Evolutionary conservation across 2,797 vertebrate genomes (phyloP), one percentile per base, ranked within the genome.

Genomic region (Sylvilagus floridanus): DNA sequence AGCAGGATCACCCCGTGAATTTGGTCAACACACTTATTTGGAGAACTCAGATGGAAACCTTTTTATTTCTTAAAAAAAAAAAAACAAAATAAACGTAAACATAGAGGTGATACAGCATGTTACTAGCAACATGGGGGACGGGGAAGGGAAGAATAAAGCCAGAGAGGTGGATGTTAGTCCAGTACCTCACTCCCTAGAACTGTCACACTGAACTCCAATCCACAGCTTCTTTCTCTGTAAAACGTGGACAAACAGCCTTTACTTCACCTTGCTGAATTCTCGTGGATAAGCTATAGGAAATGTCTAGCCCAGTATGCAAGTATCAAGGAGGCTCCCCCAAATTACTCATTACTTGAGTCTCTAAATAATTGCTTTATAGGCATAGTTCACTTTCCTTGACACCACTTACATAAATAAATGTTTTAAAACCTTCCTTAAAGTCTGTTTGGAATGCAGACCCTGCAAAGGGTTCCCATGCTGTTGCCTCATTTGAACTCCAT

Each of bases 31-130:
- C 0, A 65, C 54, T 57, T 50, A n/a, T 83, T 30, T 30, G 13
- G 71, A 90, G 42, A 88, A 85, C 16, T 47, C 42, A 83, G 52
- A 85, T 0, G 11, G 60, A 89, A 95, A 54, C 57, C 50, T 76
- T 88, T 62, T 84, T 35, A 87, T 93, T 93, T 88, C 69, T 83
- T 83, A 22, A 77, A 71, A 35, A 71, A 68, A 22, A 77, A 71
- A 35, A 71, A 68, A 28, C 12, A 82, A 72, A 71, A 26, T 83
- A n/a, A 57, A 30, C 76, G 28, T 42, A n/a, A 89, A 83, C 26
- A 42, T 37, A 62, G 50, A 91, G 16, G 42, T 30, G 69, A 28
- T 4, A 21, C 0, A 77, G 9, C 22, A 14, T 14, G 30, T 14
- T 68, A 83, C 11, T 72, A 32, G 50, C 6, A 81, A 17, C n/a